Evolutionary conservation across 1,140 invertebrate genomes (phyloP).

Genomic region (Gonioctena quinquepunctata): DNA sequence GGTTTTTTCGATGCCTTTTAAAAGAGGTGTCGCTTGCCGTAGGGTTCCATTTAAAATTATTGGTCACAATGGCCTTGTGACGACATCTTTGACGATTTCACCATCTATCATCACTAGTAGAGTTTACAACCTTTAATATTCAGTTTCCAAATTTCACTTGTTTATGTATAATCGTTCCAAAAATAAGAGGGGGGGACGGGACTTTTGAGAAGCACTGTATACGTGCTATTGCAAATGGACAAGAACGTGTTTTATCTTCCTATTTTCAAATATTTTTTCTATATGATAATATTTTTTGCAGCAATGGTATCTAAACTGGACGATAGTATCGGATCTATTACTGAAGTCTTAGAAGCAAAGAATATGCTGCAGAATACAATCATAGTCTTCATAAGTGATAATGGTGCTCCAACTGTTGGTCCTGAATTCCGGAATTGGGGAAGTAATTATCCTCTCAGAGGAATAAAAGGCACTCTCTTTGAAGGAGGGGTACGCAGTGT

Average conservation of each 20-base stretch:
- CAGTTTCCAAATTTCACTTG: too few relatives aligned
- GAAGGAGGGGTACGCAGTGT: constrained; percentile 71
- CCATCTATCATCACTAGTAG: too few relatives aligned
- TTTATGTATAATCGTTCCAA: too few relatives aligned
- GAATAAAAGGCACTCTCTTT: constrained; percentile 60
- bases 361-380: constrained; percentile 70
- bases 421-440: constrained; percentile 60
- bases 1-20: too few relatives aligned
- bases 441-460: constrained; percentile 70
- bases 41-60: too few relatives aligned
- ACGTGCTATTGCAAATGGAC: background rate
- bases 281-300: constrained; percentile 47
- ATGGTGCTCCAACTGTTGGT: constrained; percentile 61
- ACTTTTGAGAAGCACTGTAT: too few relatives aligned
- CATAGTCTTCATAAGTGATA: constrained; percentile 74
- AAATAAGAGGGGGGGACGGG: too few relatives aligned
- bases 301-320: constrained; percentile 75
- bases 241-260: background rate
- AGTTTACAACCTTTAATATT: too few relatives aligned
- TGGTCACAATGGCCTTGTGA: too few relatives aligned
- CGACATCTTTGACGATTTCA: too few relatives aligned
- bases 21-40: too few relatives aligned
- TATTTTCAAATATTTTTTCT: background rate
- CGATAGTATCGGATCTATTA: constrained; percentile 68
- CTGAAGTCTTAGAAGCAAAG: constrained; percentile 62